Percentiles rank a stretch among this genome's conserved stretches.
Conservation (phyloP, 2,797 vertebrate genomes). For the Falco berigora region DNA sequence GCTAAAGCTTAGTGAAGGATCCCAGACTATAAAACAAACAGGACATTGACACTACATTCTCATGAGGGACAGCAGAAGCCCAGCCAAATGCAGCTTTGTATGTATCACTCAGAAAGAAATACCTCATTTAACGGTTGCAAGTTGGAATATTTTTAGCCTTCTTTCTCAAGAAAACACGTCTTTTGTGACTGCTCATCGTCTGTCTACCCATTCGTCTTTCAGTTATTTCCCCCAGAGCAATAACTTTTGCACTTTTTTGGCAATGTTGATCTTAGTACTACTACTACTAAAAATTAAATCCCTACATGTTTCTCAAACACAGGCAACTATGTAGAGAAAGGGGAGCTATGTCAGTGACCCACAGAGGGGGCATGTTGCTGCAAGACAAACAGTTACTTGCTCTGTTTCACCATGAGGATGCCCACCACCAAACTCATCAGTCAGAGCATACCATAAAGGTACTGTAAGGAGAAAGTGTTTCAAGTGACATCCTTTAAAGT, state of each 20-base stretch:
- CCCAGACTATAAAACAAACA: neutral
- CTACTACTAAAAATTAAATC: neutral
- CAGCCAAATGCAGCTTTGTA: neutral
- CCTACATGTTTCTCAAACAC: neutral
- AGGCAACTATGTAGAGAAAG: neutral
- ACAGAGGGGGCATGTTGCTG: neutral
- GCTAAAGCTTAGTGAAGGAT: neutral
- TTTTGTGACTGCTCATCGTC: neutral
- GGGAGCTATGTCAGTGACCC: accelerated
- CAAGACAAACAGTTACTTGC: neutral
- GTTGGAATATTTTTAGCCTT: neutral
- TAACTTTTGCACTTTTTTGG: neutral
- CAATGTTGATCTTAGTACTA: neutral
- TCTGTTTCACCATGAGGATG: neutral
- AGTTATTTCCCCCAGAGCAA: neutral
- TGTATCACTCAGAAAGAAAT: neutral
- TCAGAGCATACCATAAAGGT: neutral
- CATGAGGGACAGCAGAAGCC: neutral
- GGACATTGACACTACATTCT: neutral
- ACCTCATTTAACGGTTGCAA: neutral
- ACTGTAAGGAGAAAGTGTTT: neutral
- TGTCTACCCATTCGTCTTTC: neutral
- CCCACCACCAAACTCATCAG: neutral
- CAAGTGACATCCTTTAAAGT: neutral
- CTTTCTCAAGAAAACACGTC: neutral